Evolutionary conservation across 1,140 invertebrate species (phyloP).

Genomic region (Ceratosolen solmsi): DNA sequence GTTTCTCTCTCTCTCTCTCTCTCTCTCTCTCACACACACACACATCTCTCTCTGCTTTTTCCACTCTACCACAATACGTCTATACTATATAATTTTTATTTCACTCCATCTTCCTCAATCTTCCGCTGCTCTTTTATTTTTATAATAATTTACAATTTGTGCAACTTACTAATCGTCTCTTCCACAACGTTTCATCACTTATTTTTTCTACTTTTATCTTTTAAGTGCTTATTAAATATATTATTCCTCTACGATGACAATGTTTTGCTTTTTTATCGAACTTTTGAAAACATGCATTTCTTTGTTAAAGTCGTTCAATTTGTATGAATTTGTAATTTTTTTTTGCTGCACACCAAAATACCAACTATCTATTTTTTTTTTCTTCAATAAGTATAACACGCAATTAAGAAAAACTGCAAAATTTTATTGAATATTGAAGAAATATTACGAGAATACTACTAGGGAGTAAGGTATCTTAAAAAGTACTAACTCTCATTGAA

Average conservation of each 20-base stretch:
- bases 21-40: not conserved
- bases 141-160: not conserved
- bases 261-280: not conserved
- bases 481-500: no score
- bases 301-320: not conserved
- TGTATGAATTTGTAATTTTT: no score
- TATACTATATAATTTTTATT: not conserved
- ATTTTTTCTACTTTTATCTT: not conserved
- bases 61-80: not conserved
- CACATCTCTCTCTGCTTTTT: not conserved
- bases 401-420: no score
- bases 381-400: no score
- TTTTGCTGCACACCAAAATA: no score
- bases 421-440: no score
- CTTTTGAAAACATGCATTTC: not conserved
- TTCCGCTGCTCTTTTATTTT: not conserved
- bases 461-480: no score
- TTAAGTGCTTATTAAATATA: not conserved
- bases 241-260: not conserved
- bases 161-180: not conserved
- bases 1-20: not conserved
- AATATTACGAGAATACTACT: no score
- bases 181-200: not conserved
- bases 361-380: no score
- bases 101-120: not conserved